Conservation (phyloP, 2,113 vertebrate species). For the Hydrochoerus hydrochaeris region DNA sequence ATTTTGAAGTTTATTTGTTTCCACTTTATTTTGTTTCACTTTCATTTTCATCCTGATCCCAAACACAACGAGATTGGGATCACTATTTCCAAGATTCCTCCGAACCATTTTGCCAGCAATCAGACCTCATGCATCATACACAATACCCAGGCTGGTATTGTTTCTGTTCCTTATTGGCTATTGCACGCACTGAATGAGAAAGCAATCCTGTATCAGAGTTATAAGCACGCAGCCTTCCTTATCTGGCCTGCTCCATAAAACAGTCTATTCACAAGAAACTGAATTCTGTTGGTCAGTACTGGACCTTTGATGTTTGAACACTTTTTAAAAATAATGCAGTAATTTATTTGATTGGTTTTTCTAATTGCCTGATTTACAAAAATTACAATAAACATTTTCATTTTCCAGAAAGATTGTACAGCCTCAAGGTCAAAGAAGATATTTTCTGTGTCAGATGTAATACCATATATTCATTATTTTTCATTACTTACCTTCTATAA, state of each 20-base stretch:
- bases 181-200: not conserved
- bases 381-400: not conserved
- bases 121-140: conserved; percentile 49
- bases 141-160: not conserved
- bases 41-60: conserved; percentile 69
- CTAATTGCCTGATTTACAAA: conserved; percentile 18
- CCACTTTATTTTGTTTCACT: conserved; percentile 60
- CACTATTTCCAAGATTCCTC: conserved; percentile 45
- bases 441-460: not conserved
- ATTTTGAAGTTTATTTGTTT: conserved; percentile 46
- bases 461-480: not conserved
- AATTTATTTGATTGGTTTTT: conserved; percentile 48
- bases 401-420: not conserved
- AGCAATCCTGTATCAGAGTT: conserved; percentile 26
- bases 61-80: conserved; percentile 58
- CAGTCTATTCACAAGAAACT: conserved; percentile 49
- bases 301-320: not conserved
- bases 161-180: conserved; percentile 39
- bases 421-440: not conserved
- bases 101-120: conserved; percentile 32
- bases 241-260: conserved; percentile 49
- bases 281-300: conserved; percentile 22
- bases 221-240: not conserved
- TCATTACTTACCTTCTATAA: not conserved
- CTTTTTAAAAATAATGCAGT: not conserved